These are phyloP conservation scores for Apteryx mantelli DNA, from an alignment of 2,113 vertebrate genomes.

Conservation along the genomic window DNA sequence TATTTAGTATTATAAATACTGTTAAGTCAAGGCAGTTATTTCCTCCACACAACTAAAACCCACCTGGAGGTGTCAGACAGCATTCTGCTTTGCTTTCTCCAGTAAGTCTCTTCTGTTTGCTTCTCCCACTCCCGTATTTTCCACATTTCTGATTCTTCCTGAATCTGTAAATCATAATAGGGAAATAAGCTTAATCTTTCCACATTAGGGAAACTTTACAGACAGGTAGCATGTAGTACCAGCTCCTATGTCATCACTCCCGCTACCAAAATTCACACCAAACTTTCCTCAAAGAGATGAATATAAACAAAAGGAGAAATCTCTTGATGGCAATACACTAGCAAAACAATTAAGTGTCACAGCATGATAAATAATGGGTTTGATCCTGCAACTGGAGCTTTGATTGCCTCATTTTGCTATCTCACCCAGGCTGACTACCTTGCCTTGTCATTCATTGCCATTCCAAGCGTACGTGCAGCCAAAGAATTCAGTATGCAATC, in stretches of 20 bases:
- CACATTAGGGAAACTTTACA: not conserved
- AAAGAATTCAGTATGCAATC: not conserved
- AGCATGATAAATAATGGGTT: fast-evolving
- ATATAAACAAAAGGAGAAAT: not conserved
- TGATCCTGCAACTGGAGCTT: not conserved
- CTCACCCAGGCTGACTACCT: not conserved
- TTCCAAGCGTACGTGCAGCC: fast-evolving
- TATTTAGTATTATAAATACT: not conserved
- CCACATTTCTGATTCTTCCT: slow-evolving; percentile 98
- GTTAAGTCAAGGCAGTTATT: not conserved
- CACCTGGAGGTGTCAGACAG: slow-evolving; percentile 77
- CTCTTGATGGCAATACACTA: not conserved
- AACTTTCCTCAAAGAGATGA: not conserved
- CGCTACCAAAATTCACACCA: not conserved
- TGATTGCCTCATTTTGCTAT: not conserved
- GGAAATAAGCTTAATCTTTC: not conserved
- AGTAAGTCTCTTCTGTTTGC: slow-evolving; percentile 77
- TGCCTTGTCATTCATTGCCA: not conserved
- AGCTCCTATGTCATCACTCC: not conserved
- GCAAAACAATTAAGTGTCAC: not conserved
- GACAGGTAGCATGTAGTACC: fast-evolving
- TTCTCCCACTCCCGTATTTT: slow-evolving; percentile 91
- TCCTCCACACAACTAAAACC: not conserved
- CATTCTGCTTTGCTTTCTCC: slow-evolving; percentile 75
- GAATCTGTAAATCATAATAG: slow-evolving; percentile 82